phyloP scores from a whole-genome alignment of 2,888 invertebrate genomes.

The Carabus problematicus region DNA sequence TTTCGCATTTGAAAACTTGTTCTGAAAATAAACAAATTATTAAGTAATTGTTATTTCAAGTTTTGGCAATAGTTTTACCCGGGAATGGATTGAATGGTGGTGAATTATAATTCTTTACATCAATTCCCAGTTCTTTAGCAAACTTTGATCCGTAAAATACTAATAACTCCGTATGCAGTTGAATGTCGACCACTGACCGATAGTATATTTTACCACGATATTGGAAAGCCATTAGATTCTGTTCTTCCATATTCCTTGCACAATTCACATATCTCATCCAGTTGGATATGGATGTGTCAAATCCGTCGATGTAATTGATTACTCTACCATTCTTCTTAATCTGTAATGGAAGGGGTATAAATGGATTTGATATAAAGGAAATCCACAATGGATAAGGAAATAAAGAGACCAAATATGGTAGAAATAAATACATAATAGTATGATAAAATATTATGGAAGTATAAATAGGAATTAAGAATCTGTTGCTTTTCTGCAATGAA shows the following conservation, averaged over 20 bases:
- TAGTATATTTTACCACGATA: slow-evolving; percentile 64
- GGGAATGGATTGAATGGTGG: slow-evolving; percentile 1
- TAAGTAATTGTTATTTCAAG: background rate
- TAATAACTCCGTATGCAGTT: slow-evolving; percentile 56
- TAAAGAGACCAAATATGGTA: background rate
- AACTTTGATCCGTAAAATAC: slow-evolving; percentile 59
- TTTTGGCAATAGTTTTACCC: background rate
- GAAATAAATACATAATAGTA: background rate
- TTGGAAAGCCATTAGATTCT: slow-evolving; percentile 66
- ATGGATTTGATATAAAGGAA: background rate
- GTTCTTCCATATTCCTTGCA: slow-evolving; percentile 60
- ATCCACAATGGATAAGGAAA: no score
- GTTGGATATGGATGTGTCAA: slow-evolving; percentile 59
- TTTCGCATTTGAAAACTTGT: slow-evolving; percentile 20
- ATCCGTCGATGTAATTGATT: slow-evolving; percentile 58
- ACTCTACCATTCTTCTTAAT: slow-evolving; percentile 28
- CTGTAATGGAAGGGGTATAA: slow-evolving; percentile 8
- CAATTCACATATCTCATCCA: slow-evolving; percentile 68
- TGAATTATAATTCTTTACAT: slow-evolving; percentile 46
- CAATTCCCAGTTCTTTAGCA: slow-evolving; percentile 54
- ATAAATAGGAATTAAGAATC: background rate
- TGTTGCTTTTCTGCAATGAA: background rate
- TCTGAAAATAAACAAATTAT: slow-evolving; percentile 12
- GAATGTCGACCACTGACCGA: slow-evolving; percentile 55
- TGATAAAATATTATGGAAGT: no score